phyloP scores from a whole-genome alignment of 2,113 vertebrate genomes.

The Alosa alosa region DNA sequence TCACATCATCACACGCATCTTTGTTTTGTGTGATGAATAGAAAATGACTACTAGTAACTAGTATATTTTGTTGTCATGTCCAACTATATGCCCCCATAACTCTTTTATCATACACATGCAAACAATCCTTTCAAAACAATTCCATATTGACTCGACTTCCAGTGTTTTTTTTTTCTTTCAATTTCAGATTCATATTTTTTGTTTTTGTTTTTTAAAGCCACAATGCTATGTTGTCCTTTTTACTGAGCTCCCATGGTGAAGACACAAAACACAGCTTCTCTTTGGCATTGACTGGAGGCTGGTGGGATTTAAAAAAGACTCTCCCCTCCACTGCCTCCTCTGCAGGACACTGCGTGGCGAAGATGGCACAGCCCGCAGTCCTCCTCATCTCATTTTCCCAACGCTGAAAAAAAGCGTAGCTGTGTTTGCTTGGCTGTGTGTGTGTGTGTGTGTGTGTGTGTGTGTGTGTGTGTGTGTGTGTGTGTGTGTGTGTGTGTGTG shows the following conservation, averaged over 20 bases:
- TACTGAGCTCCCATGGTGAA: background rate
- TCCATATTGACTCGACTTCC: too few relatives aligned
- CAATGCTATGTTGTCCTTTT: background rate
- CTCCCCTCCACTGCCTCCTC: background rate
- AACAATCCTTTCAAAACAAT: too few relatives aligned
- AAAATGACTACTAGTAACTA: too few relatives aligned
- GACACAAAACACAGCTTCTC: background rate
- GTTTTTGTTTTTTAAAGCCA: background rate
- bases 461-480: slow-evolving; percentile 48
- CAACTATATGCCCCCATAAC: too few relatives aligned
- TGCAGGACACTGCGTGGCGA: background rate
- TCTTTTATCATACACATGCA: too few relatives aligned
- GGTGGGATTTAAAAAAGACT: background rate
- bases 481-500: background rate
- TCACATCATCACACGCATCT: too few relatives aligned
- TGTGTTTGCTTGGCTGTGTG: too few relatives aligned
- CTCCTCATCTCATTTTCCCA: background rate
- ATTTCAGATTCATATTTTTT: background rate
- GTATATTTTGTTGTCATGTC: too few relatives aligned
- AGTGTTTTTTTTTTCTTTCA: too few relatives aligned
- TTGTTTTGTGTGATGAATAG: too few relatives aligned
- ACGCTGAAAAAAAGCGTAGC: too few relatives aligned
- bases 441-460: background rate
- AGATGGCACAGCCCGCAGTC: background rate
- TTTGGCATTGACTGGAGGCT: background rate